phyloP scores from a whole-genome alignment of 2,113 vertebrate genomes.

The Nothoprocta perdicaria region DNA sequence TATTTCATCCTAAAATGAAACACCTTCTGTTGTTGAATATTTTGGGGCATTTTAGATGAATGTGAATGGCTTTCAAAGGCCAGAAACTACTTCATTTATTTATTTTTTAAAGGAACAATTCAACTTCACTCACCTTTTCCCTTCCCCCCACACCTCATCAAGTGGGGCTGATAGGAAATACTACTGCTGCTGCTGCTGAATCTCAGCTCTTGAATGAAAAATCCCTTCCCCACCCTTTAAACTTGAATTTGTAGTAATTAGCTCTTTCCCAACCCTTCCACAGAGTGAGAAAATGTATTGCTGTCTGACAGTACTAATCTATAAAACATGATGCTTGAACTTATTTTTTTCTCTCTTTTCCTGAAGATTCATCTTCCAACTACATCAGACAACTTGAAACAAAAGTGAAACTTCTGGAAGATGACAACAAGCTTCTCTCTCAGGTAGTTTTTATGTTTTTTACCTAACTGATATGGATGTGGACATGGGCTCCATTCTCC shows the following conservation, averaged over 20 bases:
- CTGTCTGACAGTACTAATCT: background rate
- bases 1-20: background rate
- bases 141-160: background rate
- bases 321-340: constrained; percentile 6
- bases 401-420: constrained; percentile 92
- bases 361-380: constrained; percentile 89
- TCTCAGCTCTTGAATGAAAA: background rate
- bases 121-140: background rate
- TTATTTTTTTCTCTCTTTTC: background rate
- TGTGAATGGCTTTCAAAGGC: background rate
- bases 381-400: constrained; percentile 94
- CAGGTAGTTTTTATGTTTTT: constrained; percentile 82
- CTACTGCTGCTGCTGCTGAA: background rate
- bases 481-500: background rate
- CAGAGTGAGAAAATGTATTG: background rate
- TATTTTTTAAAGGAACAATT: background rate
- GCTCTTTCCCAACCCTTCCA: background rate
- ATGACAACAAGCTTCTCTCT: constrained; percentile 89
- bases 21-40: background rate
- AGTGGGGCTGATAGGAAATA: background rate
- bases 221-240: background rate
- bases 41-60: background rate
- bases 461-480: background rate
- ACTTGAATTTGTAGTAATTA: background rate
- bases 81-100: background rate